Base-by-base conservation (phyloP, 2,113 vertebrate species). In the Psittacula cyanocephala region DNA sequence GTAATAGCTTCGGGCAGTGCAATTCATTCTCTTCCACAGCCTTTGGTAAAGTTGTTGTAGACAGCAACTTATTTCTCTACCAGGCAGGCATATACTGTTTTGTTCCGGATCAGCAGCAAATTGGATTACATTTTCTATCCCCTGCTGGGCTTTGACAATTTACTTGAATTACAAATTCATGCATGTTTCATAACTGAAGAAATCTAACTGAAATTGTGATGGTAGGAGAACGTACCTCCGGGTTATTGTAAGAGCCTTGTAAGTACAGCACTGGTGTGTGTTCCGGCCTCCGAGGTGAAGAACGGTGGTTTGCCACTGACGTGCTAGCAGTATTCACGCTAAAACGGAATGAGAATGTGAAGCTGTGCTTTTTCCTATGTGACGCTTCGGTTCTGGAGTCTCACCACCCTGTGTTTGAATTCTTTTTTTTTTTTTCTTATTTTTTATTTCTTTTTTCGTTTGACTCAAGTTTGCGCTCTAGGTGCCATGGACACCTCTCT, bases 401-500 rank as follows among this genome's bases (percentile, higher is more conserved):
- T 69, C 23, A 49, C 29, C 2, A 3, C n/a, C 46, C 80, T 70
- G 49, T 65, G 11, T 81, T 78, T 72, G 50, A 35, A 33, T 10
- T 59, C 25, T 16, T 46, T 13, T 39, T 27, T 20, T 37, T 37
- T 10, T 11, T 17, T 10, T 28, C 18, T 10, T 52, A 70, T 83
- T 79, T 68, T 49, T n/a, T 64, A 39, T 46, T 67, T 59, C 24
- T 49, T 46, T 92, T 90, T 47, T 37, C 18, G 65, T 77, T 60
- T 87, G 65, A 55, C 46, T 76, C 6, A 37, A 71, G 69, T 93
- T 95, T 96, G 62, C 25, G 4, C 69, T 88, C 55, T 86, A 91
- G 93, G 89, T 82, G 90, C 76, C 84, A 41, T 6, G 55, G 88
- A 79, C 71, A 43, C 67, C 86, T 70, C 63, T 84, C 76, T 94